These are phyloP conservation scores for Ectemnius continuus DNA, from an alignment of 2,888 invertebrate species.

Conservation along the genomic window DNA sequence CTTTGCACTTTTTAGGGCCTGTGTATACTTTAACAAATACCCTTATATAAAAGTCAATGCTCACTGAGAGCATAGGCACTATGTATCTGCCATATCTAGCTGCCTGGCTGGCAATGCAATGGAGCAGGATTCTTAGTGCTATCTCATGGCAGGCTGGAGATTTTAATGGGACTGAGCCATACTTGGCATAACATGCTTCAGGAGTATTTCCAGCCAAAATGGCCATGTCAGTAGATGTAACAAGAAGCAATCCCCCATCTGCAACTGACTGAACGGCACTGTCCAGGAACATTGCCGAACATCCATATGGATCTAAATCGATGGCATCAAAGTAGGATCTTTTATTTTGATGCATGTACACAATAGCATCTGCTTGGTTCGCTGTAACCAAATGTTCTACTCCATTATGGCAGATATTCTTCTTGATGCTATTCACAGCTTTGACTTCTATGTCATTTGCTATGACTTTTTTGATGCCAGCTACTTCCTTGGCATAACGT, in stretches of 20 bases:
- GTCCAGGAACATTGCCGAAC: conserved; percentile 95
- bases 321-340: conserved; percentile 89
- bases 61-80: conserved; percentile 92
- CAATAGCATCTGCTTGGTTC: conserved; percentile 93
- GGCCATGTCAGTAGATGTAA: conserved; percentile 99
- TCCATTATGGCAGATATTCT: conserved; percentile 87
- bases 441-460: conserved; percentile 93
- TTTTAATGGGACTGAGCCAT: conserved; percentile 93
- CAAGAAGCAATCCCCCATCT: conserved; percentile 91
- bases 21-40: conserved; percentile 92
- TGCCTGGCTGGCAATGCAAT: conserved; percentile 94
- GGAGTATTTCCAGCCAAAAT: conserved; percentile 96
- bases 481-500: conserved; percentile 96
- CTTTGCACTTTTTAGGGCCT: conserved; percentile 91
- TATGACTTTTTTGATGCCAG: conserved; percentile 88
- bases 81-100: conserved; percentile 96
- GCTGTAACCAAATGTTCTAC: conserved; percentile 87
- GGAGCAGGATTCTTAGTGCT: conserved; percentile 94
- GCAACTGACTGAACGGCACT: conserved; percentile 89
- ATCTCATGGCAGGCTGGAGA: conserved; percentile 96
- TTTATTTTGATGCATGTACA: conserved; percentile 91
- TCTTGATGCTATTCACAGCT: conserved; percentile 92
- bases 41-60: conserved; percentile 97
- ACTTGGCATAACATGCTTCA: conserved; percentile 95
- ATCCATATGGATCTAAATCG: conserved; percentile 98